These are phyloP conservation scores for Psittacula echo DNA, from an alignment of 2,797 vertebrate genomes.

Conservation along the genomic window DNA sequence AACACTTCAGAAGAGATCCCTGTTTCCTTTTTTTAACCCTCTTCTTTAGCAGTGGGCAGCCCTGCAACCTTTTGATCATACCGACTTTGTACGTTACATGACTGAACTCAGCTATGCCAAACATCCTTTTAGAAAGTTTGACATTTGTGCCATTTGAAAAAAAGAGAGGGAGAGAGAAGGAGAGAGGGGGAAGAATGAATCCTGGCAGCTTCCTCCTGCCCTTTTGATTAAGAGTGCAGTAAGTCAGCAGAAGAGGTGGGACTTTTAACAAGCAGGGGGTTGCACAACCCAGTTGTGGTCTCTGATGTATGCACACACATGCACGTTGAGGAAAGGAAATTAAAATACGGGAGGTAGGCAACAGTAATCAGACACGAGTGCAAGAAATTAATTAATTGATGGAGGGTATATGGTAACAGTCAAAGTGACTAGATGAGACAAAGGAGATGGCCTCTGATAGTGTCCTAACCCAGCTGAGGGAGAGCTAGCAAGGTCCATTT, in stretches of 20 bases:
- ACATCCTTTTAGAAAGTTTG: conserved; percentile 81
- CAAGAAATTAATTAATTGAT: conserved; percentile 64
- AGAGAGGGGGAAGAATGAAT: conserved; percentile 75
- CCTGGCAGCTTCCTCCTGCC: conserved; percentile 77
- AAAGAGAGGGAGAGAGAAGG: conserved; percentile 62
- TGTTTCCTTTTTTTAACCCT: conserved; percentile 71
- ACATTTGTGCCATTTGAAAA: conserved; percentile 79
- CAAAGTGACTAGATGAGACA: conserved; percentile 54
- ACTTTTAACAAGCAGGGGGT: conserved; percentile 48
- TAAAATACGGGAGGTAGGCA: conserved; percentile 63
- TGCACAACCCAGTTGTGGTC: not conserved
- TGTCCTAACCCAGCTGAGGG: conserved; percentile 4
- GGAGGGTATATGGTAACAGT: conserved; percentile 44
- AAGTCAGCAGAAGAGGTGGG: conserved; percentile 80
- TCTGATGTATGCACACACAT: not conserved
- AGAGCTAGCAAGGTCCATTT: not conserved
- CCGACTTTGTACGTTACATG: conserved; percentile 75
- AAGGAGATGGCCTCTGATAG: conserved; percentile 20
- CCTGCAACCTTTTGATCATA: conserved; percentile 82
- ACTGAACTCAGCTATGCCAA: conserved; percentile 81
- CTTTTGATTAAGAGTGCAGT: conserved; percentile 81
- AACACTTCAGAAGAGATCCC: conserved; percentile 74
- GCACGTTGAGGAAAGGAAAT: not conserved
- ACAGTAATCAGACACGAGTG: conserved; percentile 68
- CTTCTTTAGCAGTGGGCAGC: conserved; percentile 79